phyloP scores from a whole-genome alignment of 2,113 vertebrate genomes.

The Ceyx cyanopectus region DNA sequence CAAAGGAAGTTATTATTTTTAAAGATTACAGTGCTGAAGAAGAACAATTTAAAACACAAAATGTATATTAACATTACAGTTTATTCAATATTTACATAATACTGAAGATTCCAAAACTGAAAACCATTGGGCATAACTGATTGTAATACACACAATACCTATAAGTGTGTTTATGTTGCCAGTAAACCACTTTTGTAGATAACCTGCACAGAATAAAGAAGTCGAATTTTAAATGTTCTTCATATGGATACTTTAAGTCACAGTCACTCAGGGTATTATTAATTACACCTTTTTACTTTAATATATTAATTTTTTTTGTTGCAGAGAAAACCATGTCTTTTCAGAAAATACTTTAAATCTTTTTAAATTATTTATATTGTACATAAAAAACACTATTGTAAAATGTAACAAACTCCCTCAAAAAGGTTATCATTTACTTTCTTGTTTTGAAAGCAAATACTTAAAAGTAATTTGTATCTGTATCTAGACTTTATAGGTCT shows the following conservation, averaged over 20 bases:
- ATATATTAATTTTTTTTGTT: neutral
- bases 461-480: neutral
- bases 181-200: neutral
- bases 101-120: neutral
- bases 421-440: neutral
- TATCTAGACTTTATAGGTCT: neutral
- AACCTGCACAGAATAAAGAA: neutral
- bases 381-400: neutral
- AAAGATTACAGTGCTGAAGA: constrained; percentile 36
- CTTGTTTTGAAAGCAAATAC: neutral
- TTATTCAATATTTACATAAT: constrained; percentile 33
- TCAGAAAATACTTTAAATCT: neutral
- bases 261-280: neutral
- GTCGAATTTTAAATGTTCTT: neutral
- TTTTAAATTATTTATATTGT: neutral
- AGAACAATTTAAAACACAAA: constrained; percentile 33
- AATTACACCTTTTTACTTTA: neutral
- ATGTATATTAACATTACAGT: constrained; percentile 4
- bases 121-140: neutral
- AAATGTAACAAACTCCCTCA: neutral
- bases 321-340: neutral
- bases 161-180: neutral
- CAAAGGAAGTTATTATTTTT: constrained; percentile 67
- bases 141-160: neutral
- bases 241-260: neutral